A percentile compares a stretch with the other conserved stretches of the same genome.
These are phyloP conservation scores for Apomyelois bistriatella DNA, from an alignment of 2,888 invertebrate species.

Conservation along the genomic window DNA sequence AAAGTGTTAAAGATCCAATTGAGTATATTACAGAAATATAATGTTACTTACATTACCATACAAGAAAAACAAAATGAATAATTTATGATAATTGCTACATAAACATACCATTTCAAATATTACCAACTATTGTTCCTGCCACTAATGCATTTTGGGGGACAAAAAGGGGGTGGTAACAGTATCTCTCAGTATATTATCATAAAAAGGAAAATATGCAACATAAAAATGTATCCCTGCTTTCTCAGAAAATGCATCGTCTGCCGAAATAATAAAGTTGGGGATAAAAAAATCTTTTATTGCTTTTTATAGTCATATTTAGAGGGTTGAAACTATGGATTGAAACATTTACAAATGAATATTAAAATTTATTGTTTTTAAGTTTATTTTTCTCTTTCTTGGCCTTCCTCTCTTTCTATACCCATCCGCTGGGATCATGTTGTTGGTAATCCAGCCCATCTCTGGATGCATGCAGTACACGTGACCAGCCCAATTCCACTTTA, in stretches of 20 bases:
- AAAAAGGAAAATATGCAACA: conserved; percentile 14
- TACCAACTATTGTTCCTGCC: conserved; percentile 4
- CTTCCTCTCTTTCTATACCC: no score
- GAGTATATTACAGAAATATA: background rate
- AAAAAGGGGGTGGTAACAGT: conserved; percentile 1
- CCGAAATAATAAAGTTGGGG: conserved; percentile 20
- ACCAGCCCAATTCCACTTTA: no score
- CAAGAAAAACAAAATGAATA: background rate
- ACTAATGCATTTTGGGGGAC: conserved; percentile 7
- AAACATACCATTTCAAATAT: conserved; percentile 6
- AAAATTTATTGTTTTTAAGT: background rate
- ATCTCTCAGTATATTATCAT: conserved; percentile 6
- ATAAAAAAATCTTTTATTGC: conserved; percentile 12
- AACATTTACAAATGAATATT: conserved; percentile 9
- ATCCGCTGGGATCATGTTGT: no score
- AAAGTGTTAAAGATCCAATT: background rate
- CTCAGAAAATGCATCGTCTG: conserved; percentile 18
- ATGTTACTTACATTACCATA: background rate
- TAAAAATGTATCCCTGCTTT: conserved; percentile 15
- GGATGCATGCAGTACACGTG: no score
- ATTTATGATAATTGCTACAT: conserved; percentile 4
- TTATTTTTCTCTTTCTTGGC: no score
- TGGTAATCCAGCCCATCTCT: no score
- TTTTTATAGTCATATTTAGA: conserved; percentile 5
- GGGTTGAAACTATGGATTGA: background rate